These are phyloP conservation scores for Tokudaia tokunoshimensis DNA, from an alignment of 2,797 vertebrate genomes.

Conservation along the genomic window DNA sequence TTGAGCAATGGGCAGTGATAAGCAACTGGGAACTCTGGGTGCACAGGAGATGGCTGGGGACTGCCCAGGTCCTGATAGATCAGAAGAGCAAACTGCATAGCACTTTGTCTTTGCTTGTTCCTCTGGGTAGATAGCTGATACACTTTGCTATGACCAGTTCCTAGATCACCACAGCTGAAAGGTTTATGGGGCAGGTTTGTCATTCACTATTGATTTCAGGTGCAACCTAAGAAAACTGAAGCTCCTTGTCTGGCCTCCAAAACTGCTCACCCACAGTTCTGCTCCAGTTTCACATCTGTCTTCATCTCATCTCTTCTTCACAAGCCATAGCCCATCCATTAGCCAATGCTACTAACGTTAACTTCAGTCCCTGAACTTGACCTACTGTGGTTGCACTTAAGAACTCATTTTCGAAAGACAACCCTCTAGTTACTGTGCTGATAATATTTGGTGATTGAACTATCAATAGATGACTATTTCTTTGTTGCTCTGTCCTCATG, in stretches of 20 bases:
- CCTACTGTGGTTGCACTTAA: neutral
- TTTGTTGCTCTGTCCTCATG: neutral
- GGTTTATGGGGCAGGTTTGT: neutral
- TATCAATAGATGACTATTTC: neutral
- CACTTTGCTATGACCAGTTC: neutral
- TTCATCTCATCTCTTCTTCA: neutral
- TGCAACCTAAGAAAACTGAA: neutral
- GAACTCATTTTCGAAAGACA: neutral
- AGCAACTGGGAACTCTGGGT: neutral
- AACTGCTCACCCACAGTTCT: neutral
- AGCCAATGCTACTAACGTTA: neutral
- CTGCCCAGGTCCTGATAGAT: neutral
- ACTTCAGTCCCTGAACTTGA: neutral
- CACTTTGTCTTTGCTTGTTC: neutral
- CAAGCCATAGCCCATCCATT: neutral
- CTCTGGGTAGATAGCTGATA: neutral
- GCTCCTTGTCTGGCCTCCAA: neutral
- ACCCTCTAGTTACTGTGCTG: neutral
- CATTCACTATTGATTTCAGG: neutral
- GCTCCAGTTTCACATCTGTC: too few relatives aligned
- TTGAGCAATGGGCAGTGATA: neutral
- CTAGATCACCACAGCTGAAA: neutral
- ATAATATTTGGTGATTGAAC: neutral
- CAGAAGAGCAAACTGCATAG: neutral
- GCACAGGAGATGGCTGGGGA: accelerated